Percentiles rank a stretch among this genome's conserved stretches.
phyloP scores from a whole-genome alignment of 2,888 invertebrate species.

The Oeneis ivallda region DNA sequence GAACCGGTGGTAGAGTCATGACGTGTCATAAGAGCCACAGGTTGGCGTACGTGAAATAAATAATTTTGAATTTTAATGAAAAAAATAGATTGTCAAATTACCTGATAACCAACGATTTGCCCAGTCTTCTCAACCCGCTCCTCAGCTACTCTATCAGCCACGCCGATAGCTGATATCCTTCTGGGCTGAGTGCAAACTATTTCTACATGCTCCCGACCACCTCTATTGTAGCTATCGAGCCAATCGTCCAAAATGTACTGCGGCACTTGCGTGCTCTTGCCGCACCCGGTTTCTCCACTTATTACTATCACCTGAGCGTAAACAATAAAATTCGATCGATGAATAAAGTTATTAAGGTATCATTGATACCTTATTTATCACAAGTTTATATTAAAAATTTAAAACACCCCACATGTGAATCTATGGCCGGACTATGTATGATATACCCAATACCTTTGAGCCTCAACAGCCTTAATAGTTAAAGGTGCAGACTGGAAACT shows the following conservation, averaged over 20 bases:
- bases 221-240: slow-evolving; percentile 82
- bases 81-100: slow-evolving; percentile 46
- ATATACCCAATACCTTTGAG: too few species aligned
- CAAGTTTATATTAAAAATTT: too few species aligned
- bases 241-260: slow-evolving; percentile 96
- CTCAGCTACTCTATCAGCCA: slow-evolving; percentile 94
- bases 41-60: too few species aligned
- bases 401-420: too few species aligned
- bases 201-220: slow-evolving; percentile 85
- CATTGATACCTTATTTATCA: too few species aligned
- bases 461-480: too few species aligned
- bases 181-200: slow-evolving; percentile 96
- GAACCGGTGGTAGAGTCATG: too few species aligned
- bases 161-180: slow-evolving; percentile 94
- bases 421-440: too few species aligned
- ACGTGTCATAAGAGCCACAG: too few species aligned
- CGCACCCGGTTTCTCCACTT: slow-evolving; percentile 92
- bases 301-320: slow-evolving; percentile 83
- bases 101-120: slow-evolving; percentile 88
- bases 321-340: neutral
- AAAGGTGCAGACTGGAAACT: too few species aligned
- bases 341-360: too few species aligned
- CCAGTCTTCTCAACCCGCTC: slow-evolving; percentile 92
- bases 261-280: slow-evolving; percentile 94
- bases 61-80: too few species aligned